A percentile compares a stretch with the other conserved stretches of the same genome.
phyloP scores from a whole-genome alignment of 2,797 vertebrate species.

The Hyperoplus lanceolatus region DNA sequence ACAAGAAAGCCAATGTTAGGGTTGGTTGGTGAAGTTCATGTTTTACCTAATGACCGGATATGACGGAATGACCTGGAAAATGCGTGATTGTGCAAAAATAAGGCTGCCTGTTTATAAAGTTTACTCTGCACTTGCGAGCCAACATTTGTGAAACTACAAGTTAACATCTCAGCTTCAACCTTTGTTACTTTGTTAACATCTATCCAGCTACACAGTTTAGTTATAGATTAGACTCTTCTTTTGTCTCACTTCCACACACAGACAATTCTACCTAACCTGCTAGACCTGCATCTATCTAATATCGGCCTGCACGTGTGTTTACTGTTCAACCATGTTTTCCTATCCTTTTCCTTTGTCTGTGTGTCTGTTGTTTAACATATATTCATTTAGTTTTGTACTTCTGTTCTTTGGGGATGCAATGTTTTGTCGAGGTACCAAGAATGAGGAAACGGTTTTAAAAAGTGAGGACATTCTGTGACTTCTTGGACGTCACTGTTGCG shows the following conservation, averaged over 20 bases:
- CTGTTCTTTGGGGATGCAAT: background rate
- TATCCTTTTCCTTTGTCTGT: background rate
- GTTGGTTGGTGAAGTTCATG: background rate
- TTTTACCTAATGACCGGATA: background rate
- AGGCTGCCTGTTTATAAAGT: background rate
- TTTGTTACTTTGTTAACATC: too few species aligned
- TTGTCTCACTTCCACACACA: background rate
- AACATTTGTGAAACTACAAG: background rate
- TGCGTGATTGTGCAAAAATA: background rate
- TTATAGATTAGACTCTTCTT: background rate
- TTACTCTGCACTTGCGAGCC: background rate
- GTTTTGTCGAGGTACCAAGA: background rate
- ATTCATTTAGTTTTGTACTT: background rate
- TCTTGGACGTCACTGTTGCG: background rate
- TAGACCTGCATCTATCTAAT: constrained; percentile 20
- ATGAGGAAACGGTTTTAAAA: background rate
- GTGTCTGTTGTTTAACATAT: background rate
- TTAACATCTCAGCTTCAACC: too few species aligned
- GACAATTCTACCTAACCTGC: constrained; percentile 13
- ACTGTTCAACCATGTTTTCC: background rate
- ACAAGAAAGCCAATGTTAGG: background rate
- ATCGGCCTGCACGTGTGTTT: background rate
- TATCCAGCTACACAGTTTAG: too few species aligned
- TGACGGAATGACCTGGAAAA: background rate
- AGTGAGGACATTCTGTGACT: background rate